These are phyloP conservation scores for Osmerus mordax DNA, from an alignment of 2,113 vertebrate genomes.

Conservation along the genomic window DNA sequence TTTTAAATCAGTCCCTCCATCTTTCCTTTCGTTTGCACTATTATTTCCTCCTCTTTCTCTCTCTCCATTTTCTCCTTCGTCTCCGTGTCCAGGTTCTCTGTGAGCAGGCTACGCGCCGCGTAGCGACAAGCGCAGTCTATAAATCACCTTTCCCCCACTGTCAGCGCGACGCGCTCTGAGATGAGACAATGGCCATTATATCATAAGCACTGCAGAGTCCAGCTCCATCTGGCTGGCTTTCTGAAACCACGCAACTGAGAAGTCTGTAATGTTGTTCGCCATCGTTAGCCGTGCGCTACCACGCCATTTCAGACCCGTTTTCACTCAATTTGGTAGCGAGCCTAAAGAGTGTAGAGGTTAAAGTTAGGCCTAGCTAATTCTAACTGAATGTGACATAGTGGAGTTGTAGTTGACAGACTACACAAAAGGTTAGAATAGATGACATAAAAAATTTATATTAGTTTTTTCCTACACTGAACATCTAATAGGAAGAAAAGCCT, in stretches of 20 bases:
- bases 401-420: not conserved
- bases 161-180: conserved; percentile 60
- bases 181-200: conserved; percentile 74
- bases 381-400: conserved; percentile 37
- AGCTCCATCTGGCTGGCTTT: conserved; percentile 49
- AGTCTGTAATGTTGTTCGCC: too few species aligned
- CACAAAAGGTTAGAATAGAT: conserved; percentile 10
- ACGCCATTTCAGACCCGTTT: not conserved
- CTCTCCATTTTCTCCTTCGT: conserved; percentile 9
- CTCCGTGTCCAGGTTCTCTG: conserved; percentile 41
- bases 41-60: too few species aligned
- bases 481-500: too few species aligned
- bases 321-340: conserved; percentile 44
- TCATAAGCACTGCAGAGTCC: conserved; percentile 60
- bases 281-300: too few species aligned
- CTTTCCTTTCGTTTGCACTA: too few species aligned
- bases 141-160: conserved; percentile 66
- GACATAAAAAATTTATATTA: too few species aligned
- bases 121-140: conserved; percentile 61
- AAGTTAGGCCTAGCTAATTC: conserved; percentile 50
- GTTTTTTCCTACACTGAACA: too few species aligned
- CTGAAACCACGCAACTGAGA: conserved; percentile 37
- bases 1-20: too few species aligned
- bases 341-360: too few species aligned
- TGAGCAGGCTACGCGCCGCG: conserved; percentile 48